Conservation (phyloP, 2,113 vertebrate genomes). For the Oncorhynchus mykiss region DNA sequence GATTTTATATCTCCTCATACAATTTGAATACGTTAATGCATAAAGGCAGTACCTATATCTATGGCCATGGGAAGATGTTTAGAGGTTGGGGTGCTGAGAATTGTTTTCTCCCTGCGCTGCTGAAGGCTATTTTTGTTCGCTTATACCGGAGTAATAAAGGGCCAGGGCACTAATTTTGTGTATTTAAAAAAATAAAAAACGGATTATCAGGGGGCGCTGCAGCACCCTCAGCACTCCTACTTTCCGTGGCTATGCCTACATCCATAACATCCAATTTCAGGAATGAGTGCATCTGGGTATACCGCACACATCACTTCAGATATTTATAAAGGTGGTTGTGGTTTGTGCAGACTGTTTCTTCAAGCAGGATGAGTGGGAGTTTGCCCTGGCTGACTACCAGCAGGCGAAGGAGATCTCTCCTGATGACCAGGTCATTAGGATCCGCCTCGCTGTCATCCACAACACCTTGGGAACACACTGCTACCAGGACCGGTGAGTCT, state of each 20-base stretch:
- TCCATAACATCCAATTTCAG: background rate
- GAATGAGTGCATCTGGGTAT: background rate
- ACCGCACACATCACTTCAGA: too few relatives aligned
- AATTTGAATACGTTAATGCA: background rate
- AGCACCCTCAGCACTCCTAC: too few relatives aligned
- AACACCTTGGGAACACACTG: conserved; percentile 30
- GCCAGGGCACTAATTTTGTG: too few relatives aligned
- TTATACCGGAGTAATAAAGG: too few relatives aligned
- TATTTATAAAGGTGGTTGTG: background rate
- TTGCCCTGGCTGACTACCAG: conserved; percentile 74
- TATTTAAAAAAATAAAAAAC: too few relatives aligned
- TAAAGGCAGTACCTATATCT: background rate
- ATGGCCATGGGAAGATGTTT: too few relatives aligned
- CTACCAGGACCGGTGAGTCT: too few relatives aligned
- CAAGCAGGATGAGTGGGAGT: conserved; percentile 71
- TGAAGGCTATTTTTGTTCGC: too few relatives aligned
- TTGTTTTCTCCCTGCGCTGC: too few relatives aligned
- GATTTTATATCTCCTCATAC: background rate
- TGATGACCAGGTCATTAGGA: conserved; percentile 39
- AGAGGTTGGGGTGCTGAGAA: too few relatives aligned
- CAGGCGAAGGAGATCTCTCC: conserved; percentile 76
- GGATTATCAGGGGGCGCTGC: too few relatives aligned
- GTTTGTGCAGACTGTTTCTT: conserved; percentile 76
- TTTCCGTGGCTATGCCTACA: background rate
- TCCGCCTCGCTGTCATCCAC: conserved; percentile 65